Evolutionary conservation across 2,797 vertebrate species (phyloP).

Genomic region (Phyllotis vaccarum): DNA sequence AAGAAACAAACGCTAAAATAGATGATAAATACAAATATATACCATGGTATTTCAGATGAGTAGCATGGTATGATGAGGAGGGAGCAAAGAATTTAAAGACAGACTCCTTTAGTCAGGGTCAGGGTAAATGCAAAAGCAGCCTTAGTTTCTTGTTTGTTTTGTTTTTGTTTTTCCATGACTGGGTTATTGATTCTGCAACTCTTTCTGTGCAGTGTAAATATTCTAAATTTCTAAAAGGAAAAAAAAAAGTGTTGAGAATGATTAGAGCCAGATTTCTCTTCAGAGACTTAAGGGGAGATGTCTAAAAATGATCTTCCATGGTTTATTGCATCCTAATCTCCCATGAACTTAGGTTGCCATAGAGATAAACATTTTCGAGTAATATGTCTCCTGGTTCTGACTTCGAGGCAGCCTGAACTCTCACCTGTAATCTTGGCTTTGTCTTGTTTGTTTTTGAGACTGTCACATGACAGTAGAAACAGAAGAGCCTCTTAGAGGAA

Average conservation of each 20-base stretch:
- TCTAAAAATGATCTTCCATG: neutral
- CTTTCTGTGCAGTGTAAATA: neutral
- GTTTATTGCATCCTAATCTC: neutral
- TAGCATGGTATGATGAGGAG: neutral
- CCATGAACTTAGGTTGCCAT: neutral
- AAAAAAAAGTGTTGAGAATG: neutral
- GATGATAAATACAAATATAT: neutral
- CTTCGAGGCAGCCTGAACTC: neutral
- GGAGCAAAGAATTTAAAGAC: neutral
- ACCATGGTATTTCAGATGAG: neutral
- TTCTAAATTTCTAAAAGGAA: neutral
- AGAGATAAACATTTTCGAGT: neutral
- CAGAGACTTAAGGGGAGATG: neutral
- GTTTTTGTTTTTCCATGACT: too few relatives aligned
- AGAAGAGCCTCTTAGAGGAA: neutral
- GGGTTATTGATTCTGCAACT: neutral
- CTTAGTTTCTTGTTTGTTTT: neutral
- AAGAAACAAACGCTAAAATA: neutral
- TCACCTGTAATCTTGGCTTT: neutral
- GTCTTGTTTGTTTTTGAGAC: neutral
- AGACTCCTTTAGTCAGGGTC: neutral
- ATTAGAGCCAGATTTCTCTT: neutral
- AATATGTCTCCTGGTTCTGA: neutral
- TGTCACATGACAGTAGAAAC: neutral
- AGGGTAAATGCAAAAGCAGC: neutral